Evolutionary conservation across 2,797 vertebrate species (phyloP), one percentile per base, ranked within the genome.

Genomic region (Pangasius sanitwongsei): DNA sequence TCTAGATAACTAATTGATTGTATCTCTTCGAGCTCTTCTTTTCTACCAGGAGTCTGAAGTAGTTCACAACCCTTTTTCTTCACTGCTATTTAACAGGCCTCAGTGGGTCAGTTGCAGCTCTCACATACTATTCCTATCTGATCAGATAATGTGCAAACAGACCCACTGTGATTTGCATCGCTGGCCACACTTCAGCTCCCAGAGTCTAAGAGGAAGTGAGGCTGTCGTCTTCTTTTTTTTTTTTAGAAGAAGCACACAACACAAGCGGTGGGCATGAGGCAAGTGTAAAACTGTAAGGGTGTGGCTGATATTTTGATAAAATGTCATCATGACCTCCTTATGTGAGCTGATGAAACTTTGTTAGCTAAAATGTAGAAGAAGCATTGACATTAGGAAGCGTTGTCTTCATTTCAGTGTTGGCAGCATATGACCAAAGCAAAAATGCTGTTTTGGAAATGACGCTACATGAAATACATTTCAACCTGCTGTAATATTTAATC

Each of bases 131-230:
- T 59, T 86, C 82, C 87, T 86, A 28, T 87, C n/a, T 8, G 57
- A 89, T 91, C 88, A 88, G 92, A 92, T 92, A 89, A 89, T 84
- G 87, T 84, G 67, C 85, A 91, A 89, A 90, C 74, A 61, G 65
- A 87, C 34, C 82, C 6, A 3, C 31, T 25, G 78, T 77, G 87
- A 91, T 91, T 91, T 91, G 86, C 87, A 88, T 90, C 44, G 31
- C 67, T 78, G 84, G 78, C 53, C 75, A 37, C 44, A 74, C 44
- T 86, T 86, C 63, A 87, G 16, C 85, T 90, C 82, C 34, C 77
- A 59, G 34, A 53, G 55, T 87, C 78, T 15, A 57, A 61, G 80
- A 91, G 89, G 83, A 90, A 88, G 77, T 74, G 55, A 72, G 12
- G 55, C 50, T 28, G 53, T 61, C 59, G 34, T 34, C 3, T 55